phyloP scores from a whole-genome alignment of 1,140 invertebrate species.

The Berghia stephanieae region DNA sequence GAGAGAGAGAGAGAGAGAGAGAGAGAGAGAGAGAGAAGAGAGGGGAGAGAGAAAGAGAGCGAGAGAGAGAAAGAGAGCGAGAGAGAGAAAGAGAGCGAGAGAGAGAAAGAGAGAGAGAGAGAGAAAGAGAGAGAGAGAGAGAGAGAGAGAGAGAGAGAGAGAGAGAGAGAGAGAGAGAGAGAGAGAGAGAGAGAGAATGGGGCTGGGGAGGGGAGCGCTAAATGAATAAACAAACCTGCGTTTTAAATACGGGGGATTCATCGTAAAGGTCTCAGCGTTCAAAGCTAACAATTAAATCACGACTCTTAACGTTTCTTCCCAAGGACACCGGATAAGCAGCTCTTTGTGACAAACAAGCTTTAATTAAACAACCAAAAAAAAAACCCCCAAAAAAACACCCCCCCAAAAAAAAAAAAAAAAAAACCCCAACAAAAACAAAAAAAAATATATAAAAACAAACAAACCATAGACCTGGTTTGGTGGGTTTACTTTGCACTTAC shows the following conservation, averaged over 20 bases:
- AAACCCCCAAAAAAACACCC: too few relatives aligned
- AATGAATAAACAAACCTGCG: conserved; percentile 28
- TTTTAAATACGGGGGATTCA: background rate
- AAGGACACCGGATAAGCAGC: background rate
- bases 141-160: conserved; percentile 33
- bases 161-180: conserved; percentile 28
- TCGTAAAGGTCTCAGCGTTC: background rate
- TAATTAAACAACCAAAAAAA: background rate
- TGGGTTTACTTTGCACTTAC: too few relatives aligned
- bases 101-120: conserved; percentile 27
- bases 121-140: conserved; percentile 29
- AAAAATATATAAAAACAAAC: too few relatives aligned
- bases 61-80: conserved; percentile 17
- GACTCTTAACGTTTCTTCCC: background rate
- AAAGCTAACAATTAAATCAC: too few relatives aligned
- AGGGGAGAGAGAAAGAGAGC: conserved; percentile 8
- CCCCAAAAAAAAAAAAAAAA: too few relatives aligned
- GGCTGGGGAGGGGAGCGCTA: conserved; percentile 28
- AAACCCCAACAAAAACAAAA: too few relatives aligned
- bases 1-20: conserved; percentile 22
- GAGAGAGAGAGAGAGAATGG: conserved; percentile 32
- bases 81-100: conserved; percentile 23
- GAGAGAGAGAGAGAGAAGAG: conserved; percentile 10
- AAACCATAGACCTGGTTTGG: too few relatives aligned
- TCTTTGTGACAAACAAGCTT: background rate